A percentile compares a stretch with the other conserved stretches of the same genome.
phyloP scores from a whole-genome alignment of 2,797 vertebrate genomes.

The Enteromius treurensis region DNA sequence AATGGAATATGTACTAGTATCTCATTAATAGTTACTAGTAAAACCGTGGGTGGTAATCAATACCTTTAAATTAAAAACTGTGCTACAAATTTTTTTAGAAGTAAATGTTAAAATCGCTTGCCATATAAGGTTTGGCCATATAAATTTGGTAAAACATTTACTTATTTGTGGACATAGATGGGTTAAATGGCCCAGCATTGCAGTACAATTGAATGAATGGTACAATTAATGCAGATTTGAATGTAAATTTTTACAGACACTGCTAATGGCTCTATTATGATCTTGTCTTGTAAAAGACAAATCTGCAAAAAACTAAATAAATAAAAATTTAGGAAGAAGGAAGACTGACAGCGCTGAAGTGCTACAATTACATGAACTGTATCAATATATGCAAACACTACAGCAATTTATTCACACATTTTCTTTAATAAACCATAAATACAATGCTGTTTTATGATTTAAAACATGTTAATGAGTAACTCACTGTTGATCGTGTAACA shows the following conservation, averaged over 20 bases:
- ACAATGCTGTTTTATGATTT: constrained; percentile 18
- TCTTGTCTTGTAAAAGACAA: neutral
- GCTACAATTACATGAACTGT: neutral
- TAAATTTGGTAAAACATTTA: constrained; percentile 62
- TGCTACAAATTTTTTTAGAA: neutral
- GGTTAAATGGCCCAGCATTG: constrained; percentile 52
- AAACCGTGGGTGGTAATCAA: neutral
- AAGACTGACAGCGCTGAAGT: neutral
- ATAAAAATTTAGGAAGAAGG: neutral
- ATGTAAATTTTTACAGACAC: neutral
- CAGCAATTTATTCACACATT: neutral
- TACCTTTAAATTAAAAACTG: neutral
- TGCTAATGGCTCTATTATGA: neutral
- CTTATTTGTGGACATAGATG: constrained; percentile 49
- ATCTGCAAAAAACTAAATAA: neutral
- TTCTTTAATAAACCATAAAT: constrained; percentile 23
- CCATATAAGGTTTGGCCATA: constrained; percentile 46
- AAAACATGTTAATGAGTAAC: constrained; percentile 43
- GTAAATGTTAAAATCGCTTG: neutral
- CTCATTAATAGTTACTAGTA: neutral
- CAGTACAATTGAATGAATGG: constrained; percentile 45
- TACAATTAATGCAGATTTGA: neutral
- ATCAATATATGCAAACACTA: neutral
- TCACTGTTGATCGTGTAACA: neutral
- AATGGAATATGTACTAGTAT: neutral